Percentiles rank a stretch among this genome's conserved stretches.
phyloP scores from a whole-genome alignment of 2,888 invertebrate genomes.

The Elmis aenea region DNA sequence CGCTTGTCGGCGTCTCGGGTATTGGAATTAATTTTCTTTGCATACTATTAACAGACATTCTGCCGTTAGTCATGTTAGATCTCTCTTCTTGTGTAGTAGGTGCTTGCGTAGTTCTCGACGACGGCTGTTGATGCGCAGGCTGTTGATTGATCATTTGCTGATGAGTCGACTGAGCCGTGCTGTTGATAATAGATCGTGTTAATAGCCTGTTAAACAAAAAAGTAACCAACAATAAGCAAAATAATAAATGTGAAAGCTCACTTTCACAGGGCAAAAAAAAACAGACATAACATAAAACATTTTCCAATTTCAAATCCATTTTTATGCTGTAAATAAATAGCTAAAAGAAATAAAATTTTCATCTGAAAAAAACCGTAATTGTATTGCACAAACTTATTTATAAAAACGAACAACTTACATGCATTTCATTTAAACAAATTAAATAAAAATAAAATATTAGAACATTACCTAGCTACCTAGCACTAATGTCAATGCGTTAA shows the following conservation, averaged over 20 bases:
- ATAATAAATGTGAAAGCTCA: conserved; percentile 2
- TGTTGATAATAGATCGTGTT: conserved; percentile 8
- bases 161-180: conserved; percentile 8
- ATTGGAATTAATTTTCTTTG: conserved; percentile 65
- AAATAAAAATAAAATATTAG: no score
- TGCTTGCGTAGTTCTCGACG: conserved; percentile 36
- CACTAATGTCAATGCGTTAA: no score
- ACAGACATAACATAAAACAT: no score
- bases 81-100: conserved; percentile 41
- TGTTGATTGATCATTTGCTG: conserved; percentile 40
- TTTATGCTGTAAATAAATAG: no score
- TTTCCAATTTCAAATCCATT: no score
- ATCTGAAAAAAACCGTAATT: no score
- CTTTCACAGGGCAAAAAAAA: not conserved
- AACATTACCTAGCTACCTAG: no score
- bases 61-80: conserved; percentile 35
- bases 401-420: no score
- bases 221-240: not conserved
- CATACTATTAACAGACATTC: conserved; percentile 40
- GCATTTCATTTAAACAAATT: no score
- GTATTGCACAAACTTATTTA: no score
- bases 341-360: no score
- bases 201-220: conserved; percentile 4
- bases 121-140: conserved; percentile 44
- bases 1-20: conserved; percentile 62